phyloP scores from a whole-genome alignment of 1,140 invertebrate genomes.

The Platyura marginata region DNA sequence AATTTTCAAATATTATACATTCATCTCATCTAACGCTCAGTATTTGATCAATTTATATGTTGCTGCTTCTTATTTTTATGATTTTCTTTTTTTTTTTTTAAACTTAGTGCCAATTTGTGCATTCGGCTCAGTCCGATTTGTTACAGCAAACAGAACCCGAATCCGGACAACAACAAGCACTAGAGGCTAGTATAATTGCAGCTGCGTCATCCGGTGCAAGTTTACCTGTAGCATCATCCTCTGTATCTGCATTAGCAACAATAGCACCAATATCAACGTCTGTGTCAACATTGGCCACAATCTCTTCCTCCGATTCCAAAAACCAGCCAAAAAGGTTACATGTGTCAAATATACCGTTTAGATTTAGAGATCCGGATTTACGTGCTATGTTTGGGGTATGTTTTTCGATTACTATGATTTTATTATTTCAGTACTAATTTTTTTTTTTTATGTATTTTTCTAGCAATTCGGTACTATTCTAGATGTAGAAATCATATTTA shows the following conservation, averaged over 20 bases:
- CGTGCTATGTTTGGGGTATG: constrained; percentile 95
- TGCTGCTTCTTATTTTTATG: too few relatives aligned
- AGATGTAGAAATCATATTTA: constrained; percentile 99
- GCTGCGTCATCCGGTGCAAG: neutral
- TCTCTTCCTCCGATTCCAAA: constrained; percentile 22
- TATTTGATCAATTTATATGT: too few relatives aligned
- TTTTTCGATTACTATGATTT: constrained; percentile 13
- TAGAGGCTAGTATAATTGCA: neutral
- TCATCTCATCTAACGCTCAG: too few relatives aligned
- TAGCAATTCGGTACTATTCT: constrained; percentile 96
- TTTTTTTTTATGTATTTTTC: constrained; percentile 30
- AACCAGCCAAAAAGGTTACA: constrained; percentile 72
- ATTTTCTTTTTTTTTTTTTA: too few relatives aligned
- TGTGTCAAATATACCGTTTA: constrained; percentile 98
- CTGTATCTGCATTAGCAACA: neutral
- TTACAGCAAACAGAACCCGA: neutral
- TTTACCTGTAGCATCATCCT: neutral
- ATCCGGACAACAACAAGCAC: neutral
- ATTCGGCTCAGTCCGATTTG: neutral
- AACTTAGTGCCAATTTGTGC: too few relatives aligned
- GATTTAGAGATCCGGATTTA: constrained; percentile 94
- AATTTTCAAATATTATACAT: too few relatives aligned
- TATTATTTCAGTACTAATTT: constrained; percentile 14
- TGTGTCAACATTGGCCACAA: neutral
- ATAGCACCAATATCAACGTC: neutral